phyloP scores from a whole-genome alignment of 2,113 vertebrate species.

The Petaurus breviceps region DNA sequence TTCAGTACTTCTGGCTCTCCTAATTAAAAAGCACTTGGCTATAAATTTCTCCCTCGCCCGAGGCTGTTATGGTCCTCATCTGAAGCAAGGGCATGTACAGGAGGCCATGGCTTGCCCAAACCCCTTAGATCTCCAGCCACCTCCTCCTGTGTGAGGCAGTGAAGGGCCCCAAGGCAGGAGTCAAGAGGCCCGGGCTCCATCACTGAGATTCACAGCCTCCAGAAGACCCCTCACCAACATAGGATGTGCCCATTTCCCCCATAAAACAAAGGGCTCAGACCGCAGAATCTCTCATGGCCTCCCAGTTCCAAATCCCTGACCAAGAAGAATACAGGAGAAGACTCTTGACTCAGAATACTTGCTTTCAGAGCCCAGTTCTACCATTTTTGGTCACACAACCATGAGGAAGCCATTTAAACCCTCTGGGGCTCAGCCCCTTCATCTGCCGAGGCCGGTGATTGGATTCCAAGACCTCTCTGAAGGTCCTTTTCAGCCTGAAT shows the following conservation, averaged over 20 bases:
- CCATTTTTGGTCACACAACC: background rate
- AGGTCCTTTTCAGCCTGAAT: background rate
- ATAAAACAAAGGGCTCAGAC: background rate
- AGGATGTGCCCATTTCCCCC: background rate
- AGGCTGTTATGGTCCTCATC: constrained; percentile 7
- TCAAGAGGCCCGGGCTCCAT: accelerated
- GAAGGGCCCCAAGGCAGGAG: background rate
- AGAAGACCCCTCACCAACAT: background rate
- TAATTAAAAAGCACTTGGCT: constrained; percentile 47
- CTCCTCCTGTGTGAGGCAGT: background rate
- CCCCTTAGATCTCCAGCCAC: constrained; percentile 8
- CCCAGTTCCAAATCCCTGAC: background rate
- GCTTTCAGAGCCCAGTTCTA: accelerated
- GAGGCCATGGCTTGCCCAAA: constrained; percentile 10
- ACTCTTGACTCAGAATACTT: background rate
- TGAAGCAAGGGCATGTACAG: constrained; percentile 24
- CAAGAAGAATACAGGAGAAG: background rate
- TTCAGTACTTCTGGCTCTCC: background rate
- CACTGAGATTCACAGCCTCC: background rate
- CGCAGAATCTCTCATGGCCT: background rate
- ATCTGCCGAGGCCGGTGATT: background rate
- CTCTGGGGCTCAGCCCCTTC: accelerated
- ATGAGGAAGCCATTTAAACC: accelerated
- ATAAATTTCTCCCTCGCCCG: constrained; percentile 37
- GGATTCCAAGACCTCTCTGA: background rate